Evolutionary conservation across 2,113 vertebrate species (phyloP).

Genomic region (Varanus salvator): DNA sequence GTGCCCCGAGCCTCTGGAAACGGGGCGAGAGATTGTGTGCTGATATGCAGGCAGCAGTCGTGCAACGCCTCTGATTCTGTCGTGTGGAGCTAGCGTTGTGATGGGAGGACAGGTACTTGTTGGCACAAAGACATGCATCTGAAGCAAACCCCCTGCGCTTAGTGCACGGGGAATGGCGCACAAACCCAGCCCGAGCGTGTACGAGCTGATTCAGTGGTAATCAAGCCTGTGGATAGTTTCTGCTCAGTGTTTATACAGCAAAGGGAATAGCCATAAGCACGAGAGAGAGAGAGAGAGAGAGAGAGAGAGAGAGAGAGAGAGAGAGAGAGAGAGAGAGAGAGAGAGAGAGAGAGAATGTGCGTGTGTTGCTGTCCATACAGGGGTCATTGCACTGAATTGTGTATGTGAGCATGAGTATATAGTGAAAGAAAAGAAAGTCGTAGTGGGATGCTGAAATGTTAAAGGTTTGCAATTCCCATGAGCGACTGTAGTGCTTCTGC

Average conservation of each 20-base stretch:
- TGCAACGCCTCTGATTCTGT: background rate
- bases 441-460: background rate
- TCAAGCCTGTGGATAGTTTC: background rate
- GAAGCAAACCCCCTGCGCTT: background rate
- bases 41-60: background rate
- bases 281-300: background rate
- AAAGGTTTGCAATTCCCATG: fast-evolving
- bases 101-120: background rate
- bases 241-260: background rate
- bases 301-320: no score
- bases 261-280: background rate
- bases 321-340: no score
- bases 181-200: background rate
- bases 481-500: background rate
- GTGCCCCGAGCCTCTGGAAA: background rate
- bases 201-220: background rate
- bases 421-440: fast-evolving
- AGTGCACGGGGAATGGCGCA: background rate
- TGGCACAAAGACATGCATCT: background rate
- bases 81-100: background rate
- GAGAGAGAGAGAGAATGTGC: background rate
- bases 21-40: background rate
- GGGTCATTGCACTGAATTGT: fast-evolving
- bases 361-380: fast-evolving
- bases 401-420: fast-evolving